Base-by-base conservation (phyloP, 2,888 invertebrate genomes). In the Auanema freiburgensis region DNA sequence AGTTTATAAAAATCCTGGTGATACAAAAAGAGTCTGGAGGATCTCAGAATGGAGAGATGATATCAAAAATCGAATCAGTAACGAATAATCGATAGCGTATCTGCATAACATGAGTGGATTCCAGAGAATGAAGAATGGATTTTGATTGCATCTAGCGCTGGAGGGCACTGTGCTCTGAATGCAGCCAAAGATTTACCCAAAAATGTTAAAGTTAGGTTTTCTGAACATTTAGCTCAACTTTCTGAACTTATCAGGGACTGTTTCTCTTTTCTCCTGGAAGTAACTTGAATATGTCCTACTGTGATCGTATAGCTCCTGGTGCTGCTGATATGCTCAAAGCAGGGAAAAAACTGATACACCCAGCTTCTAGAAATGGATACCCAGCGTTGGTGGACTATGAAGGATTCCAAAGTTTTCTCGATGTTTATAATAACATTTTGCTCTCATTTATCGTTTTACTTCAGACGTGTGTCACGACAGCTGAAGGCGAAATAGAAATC, bases 201-300 rank as follows among this genome's bases (percentile, higher is more conserved):
- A 12, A 66, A 66, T 21, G 59, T 72, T 4, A 40, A 57, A 40
- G 57, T 53, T 10, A 18, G 14, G 16, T n/a, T n/a, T n/a, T n/a
- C n/a, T n/a, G n/a, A n/a, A n/a, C n/a, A n/a, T n/a, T n/a, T n/a
- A n/a, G n/a, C n/a, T n/a, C n/a, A n/a, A n/a, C n/a, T n/a, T n/a
- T n/a, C n/a, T n/a, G n/a, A n/a, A n/a, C n/a, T n/a, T n/a, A n/a
- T n/a, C 14, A 60, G 24, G 72, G 69, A 51, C 57, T 72, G 4
- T 70, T 70, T 23, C 61, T 72, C 6, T 67, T 72, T 55, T 72
- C 69, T 46, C 72, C 72, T 10, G 72, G 72, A 21, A 59, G 64
- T n/a, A 46, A 56, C 11, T 46, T 72, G 16, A 62, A 58, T 40
- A 43, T 72, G 58, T 57, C 52, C 23, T 72, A 70, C 50, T 66